Evolutionary conservation across 1,140 invertebrate species (phyloP).

Genomic region (Papilio polyxenes): DNA sequence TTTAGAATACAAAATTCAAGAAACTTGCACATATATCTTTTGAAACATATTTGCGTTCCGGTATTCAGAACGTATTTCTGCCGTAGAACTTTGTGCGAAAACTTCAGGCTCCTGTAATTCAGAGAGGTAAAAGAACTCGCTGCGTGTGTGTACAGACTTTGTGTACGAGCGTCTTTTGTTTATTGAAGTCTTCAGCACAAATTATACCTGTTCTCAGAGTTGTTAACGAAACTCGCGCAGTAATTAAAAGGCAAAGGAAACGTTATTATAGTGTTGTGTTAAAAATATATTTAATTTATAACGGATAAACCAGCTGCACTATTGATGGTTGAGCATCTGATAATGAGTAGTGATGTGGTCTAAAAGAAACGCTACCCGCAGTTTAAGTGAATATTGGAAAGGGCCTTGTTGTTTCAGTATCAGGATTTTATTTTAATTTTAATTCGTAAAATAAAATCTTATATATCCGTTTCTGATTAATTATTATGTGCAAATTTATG

Average conservation of each 20-base stretch:
- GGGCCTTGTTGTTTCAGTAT: no score
- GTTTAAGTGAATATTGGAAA: not conserved
- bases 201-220: constrained; percentile 35
- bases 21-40: not conserved
- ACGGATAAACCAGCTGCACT: not conserved
- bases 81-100: constrained; percentile 4
- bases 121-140: constrained; percentile 27
- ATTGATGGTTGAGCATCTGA: no score
- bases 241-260: constrained; percentile 21
- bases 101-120: constrained; percentile 34
- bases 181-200: constrained; percentile 35
- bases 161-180: constrained; percentile 30
- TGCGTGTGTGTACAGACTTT: not conserved
- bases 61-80: constrained; percentile 1
- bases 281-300: not conserved
- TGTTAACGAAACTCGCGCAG: constrained; percentile 1
- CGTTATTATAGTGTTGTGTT: not conserved
- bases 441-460: no score
- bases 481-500: no score
- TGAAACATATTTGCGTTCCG: constrained; percentile 3
- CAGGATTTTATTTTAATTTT: no score
- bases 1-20: not conserved
- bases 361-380: not conserved
- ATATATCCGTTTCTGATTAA: no score
- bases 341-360: not conserved